Percentiles rank a stretch among this genome's conserved stretches.
Evolutionary conservation across 2,888 invertebrate species (phyloP).

Genomic region (Dorcus hopei): DNA sequence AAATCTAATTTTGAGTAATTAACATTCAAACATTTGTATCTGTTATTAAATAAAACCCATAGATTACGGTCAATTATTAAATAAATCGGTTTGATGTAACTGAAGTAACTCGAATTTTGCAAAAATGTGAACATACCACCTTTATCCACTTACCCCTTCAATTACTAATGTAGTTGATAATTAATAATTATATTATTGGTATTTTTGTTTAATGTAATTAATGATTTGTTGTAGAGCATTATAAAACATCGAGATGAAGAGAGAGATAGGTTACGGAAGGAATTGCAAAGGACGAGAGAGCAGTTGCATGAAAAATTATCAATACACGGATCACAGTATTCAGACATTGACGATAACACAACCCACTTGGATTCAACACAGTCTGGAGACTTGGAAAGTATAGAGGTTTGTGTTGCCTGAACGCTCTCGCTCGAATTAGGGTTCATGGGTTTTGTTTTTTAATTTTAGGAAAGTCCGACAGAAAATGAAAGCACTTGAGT

Average conservation of each 20-base stretch:
- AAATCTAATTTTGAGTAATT: no score
- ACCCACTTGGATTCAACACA: constrained; percentile 29
- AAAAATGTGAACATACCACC: no score
- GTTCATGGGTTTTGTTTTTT: not conserved
- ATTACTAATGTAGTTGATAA: no score
- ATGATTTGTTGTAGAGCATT: constrained; percentile 56
- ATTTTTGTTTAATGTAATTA: no score
- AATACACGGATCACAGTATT: constrained; percentile 44
- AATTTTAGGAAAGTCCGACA: constrained; percentile 37
- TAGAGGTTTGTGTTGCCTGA: constrained; percentile 31
- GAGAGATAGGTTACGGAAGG: constrained; percentile 67
- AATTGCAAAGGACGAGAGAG: constrained; percentile 69
- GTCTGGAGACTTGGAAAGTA: constrained; percentile 40
- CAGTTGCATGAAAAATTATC: constrained; percentile 59
- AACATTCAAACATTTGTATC: no score
- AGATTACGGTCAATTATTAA: no score
- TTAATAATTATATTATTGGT: no score
- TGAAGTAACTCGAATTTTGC: no score
- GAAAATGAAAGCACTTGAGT: constrained; percentile 33
- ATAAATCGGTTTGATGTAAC: no score
- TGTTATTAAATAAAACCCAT: no score
- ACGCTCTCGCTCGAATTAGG: not conserved
- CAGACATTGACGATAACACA: constrained; percentile 26
- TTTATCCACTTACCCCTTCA: no score
- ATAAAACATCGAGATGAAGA: constrained; percentile 75